Evolutionary conservation across 2,797 vertebrate species (phyloP), one percentile per base, ranked within the genome.

Genomic region (Alectoris magna): DNA sequence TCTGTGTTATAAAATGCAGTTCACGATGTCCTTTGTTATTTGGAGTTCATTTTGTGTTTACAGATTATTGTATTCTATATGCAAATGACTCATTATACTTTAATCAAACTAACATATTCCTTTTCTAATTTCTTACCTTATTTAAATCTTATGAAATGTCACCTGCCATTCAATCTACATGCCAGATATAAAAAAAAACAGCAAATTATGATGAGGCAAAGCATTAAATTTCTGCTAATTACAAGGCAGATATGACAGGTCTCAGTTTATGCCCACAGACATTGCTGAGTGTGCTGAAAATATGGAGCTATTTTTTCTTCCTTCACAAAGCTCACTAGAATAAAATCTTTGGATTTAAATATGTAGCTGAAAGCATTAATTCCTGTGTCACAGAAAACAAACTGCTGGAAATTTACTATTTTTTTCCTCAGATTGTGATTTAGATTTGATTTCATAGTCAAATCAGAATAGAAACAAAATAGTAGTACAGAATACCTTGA

Each of bases 161-260:
- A 98, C 93, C 97, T 98, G 98, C 91, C 97, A 97, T 97, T 98
- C 98, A 98, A 92, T 94, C 95, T 95, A 73, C 92, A 94, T 15
- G 67, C 58, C 85, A 94, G 74, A 88, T 95, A 66, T 55, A 96
- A 95, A 74, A 96, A 74, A 96, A 97, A 97, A 95, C 87, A 97
- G 90, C 89, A 96, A 97, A 91, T 77, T 68, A 60, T 59, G 69
- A 95, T 95, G 90, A 97, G 64, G 49, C 71, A 93, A 96, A 96
- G 95, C 94, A 96, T 97, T 94, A 96, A 75, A 97, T 98, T 96
- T 96, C 84, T 96, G 39, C 86, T 97, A 95, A 97, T 97, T 83
- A 88, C 46, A 73, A 95, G 74, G 92, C 85, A 96, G 89, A 94
- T 94, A 88, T 85, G 94, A 96, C 93, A 97, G 88, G 90, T 93